phyloP scores from a whole-genome alignment of 2,888 invertebrate species.

The Drosophila mimetica region DNA sequence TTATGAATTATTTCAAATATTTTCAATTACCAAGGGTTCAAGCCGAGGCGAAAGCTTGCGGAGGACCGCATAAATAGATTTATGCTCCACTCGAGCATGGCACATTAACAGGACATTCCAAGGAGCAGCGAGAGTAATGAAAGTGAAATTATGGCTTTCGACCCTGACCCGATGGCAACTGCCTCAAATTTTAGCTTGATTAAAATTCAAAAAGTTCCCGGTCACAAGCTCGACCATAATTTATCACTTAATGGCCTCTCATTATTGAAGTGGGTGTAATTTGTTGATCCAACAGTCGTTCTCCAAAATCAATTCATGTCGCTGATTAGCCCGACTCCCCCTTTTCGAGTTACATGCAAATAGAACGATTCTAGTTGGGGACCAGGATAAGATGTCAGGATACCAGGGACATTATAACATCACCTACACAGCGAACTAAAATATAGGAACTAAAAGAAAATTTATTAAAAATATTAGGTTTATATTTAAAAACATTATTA shows the following conservation, averaged over 20 bases:
- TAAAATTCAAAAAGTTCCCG: slow-evolving; percentile 73
- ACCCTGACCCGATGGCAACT: slow-evolving; percentile 53
- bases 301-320: slow-evolving; percentile 42
- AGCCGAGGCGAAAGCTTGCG: slow-evolving; percentile 10
- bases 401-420: slow-evolving; percentile 23
- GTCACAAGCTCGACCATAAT: slow-evolving; percentile 62
- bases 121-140: slow-evolving; percentile 56
- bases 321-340: slow-evolving; percentile 39
- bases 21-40: slow-evolving; percentile 69
- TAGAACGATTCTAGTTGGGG: slow-evolving; percentile 13
- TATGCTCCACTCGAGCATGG: slow-evolving; percentile 77
- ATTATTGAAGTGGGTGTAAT: slow-evolving; percentile 39
- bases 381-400: slow-evolving; percentile 9
- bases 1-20: slow-evolving; percentile 80
- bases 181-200: slow-evolving; percentile 74
- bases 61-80: slow-evolving; percentile 76
- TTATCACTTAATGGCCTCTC: slow-evolving; percentile 61
- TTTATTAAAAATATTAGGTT: no score
- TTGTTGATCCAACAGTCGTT: slow-evolving; percentile 30
- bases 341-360: slow-evolving; percentile 17
- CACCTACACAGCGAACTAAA: neutral
- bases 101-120: slow-evolving; percentile 75
- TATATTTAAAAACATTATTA: no score
- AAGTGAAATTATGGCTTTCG: slow-evolving; percentile 66
- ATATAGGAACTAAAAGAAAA: no score